Conservation (phyloP, 2,888 invertebrate species). For the Smittia sp. region DNA sequence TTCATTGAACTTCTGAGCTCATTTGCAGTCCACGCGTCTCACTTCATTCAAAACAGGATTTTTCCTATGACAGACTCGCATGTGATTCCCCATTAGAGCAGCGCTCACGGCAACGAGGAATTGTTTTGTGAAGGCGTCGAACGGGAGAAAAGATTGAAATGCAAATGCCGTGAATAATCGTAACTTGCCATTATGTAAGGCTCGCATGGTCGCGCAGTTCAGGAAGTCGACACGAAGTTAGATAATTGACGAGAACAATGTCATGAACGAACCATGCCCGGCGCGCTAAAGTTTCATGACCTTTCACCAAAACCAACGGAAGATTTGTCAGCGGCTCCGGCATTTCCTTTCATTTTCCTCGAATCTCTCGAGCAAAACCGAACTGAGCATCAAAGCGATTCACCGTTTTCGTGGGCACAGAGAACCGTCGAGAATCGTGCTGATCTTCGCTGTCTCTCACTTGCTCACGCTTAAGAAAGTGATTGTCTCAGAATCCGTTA, state of each 20-base stretch:
- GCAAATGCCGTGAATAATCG: neutral
- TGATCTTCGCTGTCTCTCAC: slow-evolving; percentile 3
- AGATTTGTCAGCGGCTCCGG: neutral
- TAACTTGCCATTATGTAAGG: neutral
- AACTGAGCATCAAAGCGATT: neutral
- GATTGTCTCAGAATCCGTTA: slow-evolving; percentile 24
- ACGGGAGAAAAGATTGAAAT: neutral
- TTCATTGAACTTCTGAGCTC: too few relatives aligned
- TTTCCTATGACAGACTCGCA: too few relatives aligned
- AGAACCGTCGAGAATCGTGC: neutral
- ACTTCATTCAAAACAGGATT: too few relatives aligned
- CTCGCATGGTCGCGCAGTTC: neutral
- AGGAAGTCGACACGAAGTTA: slow-evolving; percentile 17
- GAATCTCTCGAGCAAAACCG: neutral
- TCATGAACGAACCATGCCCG: neutral
- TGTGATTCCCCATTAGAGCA: too few relatives aligned
- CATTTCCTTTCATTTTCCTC: slow-evolving; percentile 12
- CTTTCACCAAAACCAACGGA: neutral
- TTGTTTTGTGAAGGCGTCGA: slow-evolving; percentile 18
- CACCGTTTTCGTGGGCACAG: slow-evolving; percentile 2
- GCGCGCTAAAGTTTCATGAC: neutral
- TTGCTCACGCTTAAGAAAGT: slow-evolving; percentile 24
- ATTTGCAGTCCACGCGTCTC: too few relatives aligned
- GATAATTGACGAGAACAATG: slow-evolving; percentile 2
- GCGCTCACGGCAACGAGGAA: too few relatives aligned